Evolutionary conservation across 2,888 invertebrate genomes (phyloP).

Genomic region (Habrosyne pyritoides): DNA sequence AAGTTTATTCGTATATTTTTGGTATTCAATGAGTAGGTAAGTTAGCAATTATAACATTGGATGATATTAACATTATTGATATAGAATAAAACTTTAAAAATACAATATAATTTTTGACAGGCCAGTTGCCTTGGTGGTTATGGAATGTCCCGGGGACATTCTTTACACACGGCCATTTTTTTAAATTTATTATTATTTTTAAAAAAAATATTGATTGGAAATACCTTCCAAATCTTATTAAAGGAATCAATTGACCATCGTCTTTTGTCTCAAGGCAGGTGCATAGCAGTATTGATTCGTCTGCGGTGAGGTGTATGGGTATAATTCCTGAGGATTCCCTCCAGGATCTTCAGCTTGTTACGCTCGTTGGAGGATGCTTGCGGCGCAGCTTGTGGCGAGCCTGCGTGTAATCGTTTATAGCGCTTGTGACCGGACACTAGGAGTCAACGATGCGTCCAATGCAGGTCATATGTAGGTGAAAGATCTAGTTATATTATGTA

Average conservation of each 20-base stretch:
- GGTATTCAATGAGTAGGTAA: not conserved
- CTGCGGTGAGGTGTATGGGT: too few species aligned
- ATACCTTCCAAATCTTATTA: too few species aligned
- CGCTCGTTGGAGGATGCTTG: conserved; percentile 17
- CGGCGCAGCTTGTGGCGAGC: conserved; percentile 25
- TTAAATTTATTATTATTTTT: too few species aligned
- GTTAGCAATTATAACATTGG: not conserved
- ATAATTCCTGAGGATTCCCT: too few species aligned
- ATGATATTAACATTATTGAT: too few species aligned
- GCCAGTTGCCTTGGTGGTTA: too few species aligned
- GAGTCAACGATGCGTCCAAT: conserved; percentile 13
- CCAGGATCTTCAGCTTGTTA: conserved; percentile 4
- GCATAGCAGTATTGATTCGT: not conserved
- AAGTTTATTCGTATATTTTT: not conserved
- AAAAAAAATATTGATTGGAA: too few species aligned
- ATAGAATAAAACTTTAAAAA: too few species aligned
- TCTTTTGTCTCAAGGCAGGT: not conserved
- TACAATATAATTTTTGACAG: too few species aligned
- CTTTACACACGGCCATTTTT: too few species aligned
- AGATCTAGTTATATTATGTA: too few species aligned
- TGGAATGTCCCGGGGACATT: too few species aligned
- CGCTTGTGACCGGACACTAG: conserved; percentile 31
- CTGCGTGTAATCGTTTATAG: conserved; percentile 38
- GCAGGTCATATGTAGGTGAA: not conserved
- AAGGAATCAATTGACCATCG: not conserved